These are phyloP conservation scores for Eublepharis macularius DNA, from an alignment of 2,113 vertebrate species.

Conservation along the genomic window DNA sequence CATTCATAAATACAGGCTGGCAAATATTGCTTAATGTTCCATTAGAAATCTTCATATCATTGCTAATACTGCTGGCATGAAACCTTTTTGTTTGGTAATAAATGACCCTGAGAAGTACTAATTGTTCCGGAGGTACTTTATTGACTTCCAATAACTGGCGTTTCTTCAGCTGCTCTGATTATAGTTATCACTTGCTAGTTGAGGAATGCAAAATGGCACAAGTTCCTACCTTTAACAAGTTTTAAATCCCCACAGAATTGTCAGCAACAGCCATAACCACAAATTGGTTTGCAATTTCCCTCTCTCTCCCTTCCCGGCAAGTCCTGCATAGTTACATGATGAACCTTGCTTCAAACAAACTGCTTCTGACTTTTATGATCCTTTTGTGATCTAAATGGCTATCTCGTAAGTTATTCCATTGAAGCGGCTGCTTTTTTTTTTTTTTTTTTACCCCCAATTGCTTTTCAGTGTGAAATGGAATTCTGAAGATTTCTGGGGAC, in stretches of 20 bases:
- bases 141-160: conserved; percentile 72
- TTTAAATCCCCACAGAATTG: conserved; percentile 80
- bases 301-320: conserved; percentile 67
- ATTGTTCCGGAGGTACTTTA: conserved; percentile 73
- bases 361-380: conserved; percentile 82
- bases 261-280: conserved; percentile 78
- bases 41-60: conserved; percentile 45
- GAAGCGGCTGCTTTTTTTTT: conserved; percentile 66
- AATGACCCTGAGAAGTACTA: conserved; percentile 64
- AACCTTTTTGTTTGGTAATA: conserved; percentile 52
- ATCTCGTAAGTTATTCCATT: conserved; percentile 80
- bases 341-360: conserved; percentile 80
- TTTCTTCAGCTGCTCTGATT: conserved; percentile 70
- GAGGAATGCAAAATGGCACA: conserved; percentile 70
- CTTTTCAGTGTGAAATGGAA: conserved; percentile 78
- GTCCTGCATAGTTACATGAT: conserved; percentile 76
- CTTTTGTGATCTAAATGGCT: conserved; percentile 83
- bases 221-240: conserved; percentile 77
- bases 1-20: conserved; percentile 26
- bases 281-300: conserved; percentile 82
- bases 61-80: conserved; percentile 48
- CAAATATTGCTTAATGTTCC: conserved; percentile 27
- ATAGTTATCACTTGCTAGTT: conserved; percentile 61
- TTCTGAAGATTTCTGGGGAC: conserved; percentile 78
- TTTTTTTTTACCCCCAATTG: conserved; percentile 57